Evolutionary conservation across 2,888 invertebrate genomes (phyloP), one percentile per base, ranked within the genome.

Genomic region (Drosophila mettleri): DNA sequence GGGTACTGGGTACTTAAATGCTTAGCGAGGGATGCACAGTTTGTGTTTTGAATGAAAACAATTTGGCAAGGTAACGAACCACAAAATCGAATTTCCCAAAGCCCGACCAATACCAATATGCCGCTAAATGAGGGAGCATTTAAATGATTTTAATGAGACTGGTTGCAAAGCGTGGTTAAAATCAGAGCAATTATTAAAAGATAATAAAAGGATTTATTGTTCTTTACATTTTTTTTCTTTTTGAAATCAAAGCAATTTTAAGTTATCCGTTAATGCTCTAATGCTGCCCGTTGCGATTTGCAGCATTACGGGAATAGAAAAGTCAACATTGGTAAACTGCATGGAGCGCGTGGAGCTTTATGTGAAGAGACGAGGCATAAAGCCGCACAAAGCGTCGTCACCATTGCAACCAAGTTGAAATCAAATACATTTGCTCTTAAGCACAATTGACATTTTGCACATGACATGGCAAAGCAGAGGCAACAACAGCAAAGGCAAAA

Each of bases 401-500:
- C 29, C 49, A 60, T 57, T 73, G 52, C 52, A 63, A 75, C 69
- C 61, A 64, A 75, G 70, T 67, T 84, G 78, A 86, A 84, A 84
- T 88, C 85, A 88, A 84, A 86, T 80, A 83, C 87, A 80, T 83
- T 84, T 74, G 80, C 73, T 73, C 80, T 70, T 71, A 83, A 84
- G 86, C 74, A 75, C 86, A 84, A 84, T 84, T 84, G 88, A 88
- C 86, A 84, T 83, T 86, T 82, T 76, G 63, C 88, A 88, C 86
- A 83, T 86, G 88, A 82, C 76, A 59, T 73, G 79, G 73, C 79
- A 79, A 85, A 78, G 69, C 66, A 14, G 54, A 65, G 59, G 31
- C 34, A 74, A 54, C 66, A 14, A 57, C 63, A 61, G 31, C 34
- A 74, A 54, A 45, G 48, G 59, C 41, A 71, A 62, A 48, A 55